These are phyloP conservation scores for Urophycis tenuis DNA, from an alignment of 2,797 vertebrate species.

Conservation along the genomic window DNA sequence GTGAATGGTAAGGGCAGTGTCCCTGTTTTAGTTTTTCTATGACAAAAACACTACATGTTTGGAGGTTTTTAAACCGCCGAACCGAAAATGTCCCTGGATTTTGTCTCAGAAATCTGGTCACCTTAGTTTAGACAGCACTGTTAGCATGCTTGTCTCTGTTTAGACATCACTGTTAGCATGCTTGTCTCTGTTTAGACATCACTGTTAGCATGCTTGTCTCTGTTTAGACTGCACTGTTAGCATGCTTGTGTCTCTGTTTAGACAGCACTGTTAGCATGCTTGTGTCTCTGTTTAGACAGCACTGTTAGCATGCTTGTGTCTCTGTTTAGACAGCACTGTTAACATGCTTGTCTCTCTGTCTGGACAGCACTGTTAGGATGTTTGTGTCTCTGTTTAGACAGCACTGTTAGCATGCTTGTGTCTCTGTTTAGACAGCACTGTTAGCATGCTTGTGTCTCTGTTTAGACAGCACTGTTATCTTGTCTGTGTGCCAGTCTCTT, in stretches of 20 bases:
- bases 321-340: background rate
- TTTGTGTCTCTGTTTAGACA: constrained; percentile 12
- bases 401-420: background rate
- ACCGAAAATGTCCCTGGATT: no score
- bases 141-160: no score
- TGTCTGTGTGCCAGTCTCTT: constrained; percentile 8
- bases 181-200: no score
- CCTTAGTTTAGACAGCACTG: no score
- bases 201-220: background rate
- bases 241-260: constrained; percentile 11
- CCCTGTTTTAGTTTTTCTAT: no score
- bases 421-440: background rate
- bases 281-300: background rate
- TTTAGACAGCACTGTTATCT: background rate
- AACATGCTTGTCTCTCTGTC: background rate
- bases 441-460: background rate
- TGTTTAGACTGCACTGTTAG: no score
- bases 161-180: no score
- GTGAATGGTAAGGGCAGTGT: no score
- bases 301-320: constrained; percentile 14
- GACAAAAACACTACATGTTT: no score
- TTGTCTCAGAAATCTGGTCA: no score
- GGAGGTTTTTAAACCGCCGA: no score
- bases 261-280: background rate
- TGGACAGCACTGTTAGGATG: constrained; percentile 1